Evolutionary conservation across 2,888 invertebrate species (phyloP).

Genomic region (Callyntrura sp.): DNA sequence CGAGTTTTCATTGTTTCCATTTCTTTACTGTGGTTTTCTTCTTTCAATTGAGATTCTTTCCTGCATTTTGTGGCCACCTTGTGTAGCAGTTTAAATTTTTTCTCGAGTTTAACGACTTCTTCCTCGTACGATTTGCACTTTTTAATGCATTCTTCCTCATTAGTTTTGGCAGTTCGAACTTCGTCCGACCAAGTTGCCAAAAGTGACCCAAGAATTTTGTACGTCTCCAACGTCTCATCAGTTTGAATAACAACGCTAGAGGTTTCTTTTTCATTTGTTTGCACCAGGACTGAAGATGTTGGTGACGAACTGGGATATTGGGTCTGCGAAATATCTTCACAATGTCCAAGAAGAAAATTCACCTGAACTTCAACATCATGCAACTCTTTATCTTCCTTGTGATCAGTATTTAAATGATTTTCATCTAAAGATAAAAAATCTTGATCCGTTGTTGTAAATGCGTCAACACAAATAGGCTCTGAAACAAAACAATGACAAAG

Average conservation of each 20-base stretch:
- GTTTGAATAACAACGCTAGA: slow-evolving; percentile 80
- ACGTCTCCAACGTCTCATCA: slow-evolving; percentile 82
- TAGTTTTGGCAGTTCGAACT: slow-evolving; percentile 75
- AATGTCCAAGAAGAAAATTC: slow-evolving; percentile 42
- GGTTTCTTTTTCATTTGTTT: slow-evolving; percentile 72
- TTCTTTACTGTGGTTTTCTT: slow-evolving; percentile 67
- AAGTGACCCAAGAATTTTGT: slow-evolving; percentile 74
- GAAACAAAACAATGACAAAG: background rate
- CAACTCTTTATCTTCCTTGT: background rate
- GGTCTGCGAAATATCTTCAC: slow-evolving; percentile 16
- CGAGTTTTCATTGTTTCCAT: slow-evolving; percentile 67
- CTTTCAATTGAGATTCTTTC: slow-evolving; percentile 79
- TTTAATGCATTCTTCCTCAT: slow-evolving; percentile 76
- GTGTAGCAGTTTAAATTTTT: slow-evolving; percentile 77
- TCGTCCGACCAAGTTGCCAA: slow-evolving; percentile 65
- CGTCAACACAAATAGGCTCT: slow-evolving; percentile 72
- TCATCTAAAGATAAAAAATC: no score
- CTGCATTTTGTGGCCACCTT: slow-evolving; percentile 74
- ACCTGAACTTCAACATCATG: slow-evolving; percentile 69
- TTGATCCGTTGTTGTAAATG: slow-evolving; percentile 42
- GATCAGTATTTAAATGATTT: no score
- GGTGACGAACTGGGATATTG: background rate
- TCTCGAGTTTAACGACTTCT: slow-evolving; percentile 75
- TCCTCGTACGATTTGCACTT: slow-evolving; percentile 71
- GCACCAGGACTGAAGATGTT: slow-evolving; percentile 62